Conservation (phyloP, 2,888 invertebrate genomes). For the Criorhina ranunculi region DNA sequence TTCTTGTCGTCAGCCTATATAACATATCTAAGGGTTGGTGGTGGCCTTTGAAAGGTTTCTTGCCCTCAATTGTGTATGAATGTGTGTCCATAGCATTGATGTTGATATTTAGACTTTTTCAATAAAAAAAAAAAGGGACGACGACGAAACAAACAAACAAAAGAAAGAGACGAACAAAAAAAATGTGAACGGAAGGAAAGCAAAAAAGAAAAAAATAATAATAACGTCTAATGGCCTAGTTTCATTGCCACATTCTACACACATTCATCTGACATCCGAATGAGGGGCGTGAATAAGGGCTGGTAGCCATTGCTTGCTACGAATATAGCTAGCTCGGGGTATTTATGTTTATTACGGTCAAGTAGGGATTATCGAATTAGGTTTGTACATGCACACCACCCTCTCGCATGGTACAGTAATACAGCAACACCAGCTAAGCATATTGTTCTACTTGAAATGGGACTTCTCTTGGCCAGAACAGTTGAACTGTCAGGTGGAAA, state of each 20-base stretch:
- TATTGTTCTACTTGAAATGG: constrained; percentile 20
- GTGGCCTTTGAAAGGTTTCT: constrained; percentile 67
- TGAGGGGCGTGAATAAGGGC: constrained; percentile 5
- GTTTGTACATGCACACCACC: constrained; percentile 60
- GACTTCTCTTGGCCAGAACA: constrained; percentile 1
- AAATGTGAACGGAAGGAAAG: not conserved
- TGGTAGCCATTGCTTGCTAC: constrained; percentile 13
- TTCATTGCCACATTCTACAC: constrained; percentile 49
- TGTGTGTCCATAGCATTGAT: constrained; percentile 22
- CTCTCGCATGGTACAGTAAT: not conserved
- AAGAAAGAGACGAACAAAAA: constrained; percentile 5
- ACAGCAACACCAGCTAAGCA: constrained; percentile 13
- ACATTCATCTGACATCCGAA: constrained; percentile 5
- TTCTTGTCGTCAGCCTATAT: constrained; percentile 25
- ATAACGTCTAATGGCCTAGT: constrained; percentile 61
- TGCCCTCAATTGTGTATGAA: constrained; percentile 42
- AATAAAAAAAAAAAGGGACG: constrained; percentile 28
- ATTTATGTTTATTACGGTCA: constrained; percentile 76
- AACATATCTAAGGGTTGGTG: constrained; percentile 1
- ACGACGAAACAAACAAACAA: constrained; percentile 26
- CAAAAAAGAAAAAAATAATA: constrained; percentile 22
- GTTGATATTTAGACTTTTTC: constrained; percentile 47
- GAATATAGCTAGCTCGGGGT: constrained; percentile 14
- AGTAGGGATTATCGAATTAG: constrained; percentile 75
- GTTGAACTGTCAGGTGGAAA: constrained; percentile 32